These are phyloP conservation scores for Acyrthosiphon pisum DNA, from an alignment of 1,140 invertebrate species.

Conservation along the genomic window DNA sequence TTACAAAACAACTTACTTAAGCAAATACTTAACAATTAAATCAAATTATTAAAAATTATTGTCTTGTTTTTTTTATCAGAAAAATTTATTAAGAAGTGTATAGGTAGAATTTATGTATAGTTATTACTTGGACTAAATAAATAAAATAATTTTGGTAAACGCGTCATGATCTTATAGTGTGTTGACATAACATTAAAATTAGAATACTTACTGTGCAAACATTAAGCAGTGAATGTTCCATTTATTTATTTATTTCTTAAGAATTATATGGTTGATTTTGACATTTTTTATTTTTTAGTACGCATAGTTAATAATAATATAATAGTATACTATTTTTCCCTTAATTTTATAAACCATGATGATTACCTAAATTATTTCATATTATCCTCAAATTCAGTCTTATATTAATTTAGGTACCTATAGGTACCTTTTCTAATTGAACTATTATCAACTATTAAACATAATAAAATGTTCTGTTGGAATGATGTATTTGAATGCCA, in stretches of 20 bases:
- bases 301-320: neutral
- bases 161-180: neutral
- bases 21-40: neutral
- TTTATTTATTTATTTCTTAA: neutral
- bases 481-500: neutral
- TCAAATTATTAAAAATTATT: neutral
- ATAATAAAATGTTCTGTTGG: neutral
- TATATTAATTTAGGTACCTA: neutral
- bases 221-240: neutral
- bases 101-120: neutral
- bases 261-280: neutral
- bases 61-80: neutral
- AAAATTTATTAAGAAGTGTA: neutral
- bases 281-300: neutral
- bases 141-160: neutral
- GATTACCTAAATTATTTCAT: slow-evolving; percentile 30
- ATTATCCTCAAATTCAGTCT: neutral
- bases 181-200: neutral
- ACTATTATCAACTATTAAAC: neutral
- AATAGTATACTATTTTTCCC: neutral
- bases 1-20: neutral
- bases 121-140: neutral
- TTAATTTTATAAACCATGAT: neutral
- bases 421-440: neutral
- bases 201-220: neutral